Evolutionary conservation across 2,113 vertebrate genomes (phyloP).

Genomic region (Ursus arctos): DNA sequence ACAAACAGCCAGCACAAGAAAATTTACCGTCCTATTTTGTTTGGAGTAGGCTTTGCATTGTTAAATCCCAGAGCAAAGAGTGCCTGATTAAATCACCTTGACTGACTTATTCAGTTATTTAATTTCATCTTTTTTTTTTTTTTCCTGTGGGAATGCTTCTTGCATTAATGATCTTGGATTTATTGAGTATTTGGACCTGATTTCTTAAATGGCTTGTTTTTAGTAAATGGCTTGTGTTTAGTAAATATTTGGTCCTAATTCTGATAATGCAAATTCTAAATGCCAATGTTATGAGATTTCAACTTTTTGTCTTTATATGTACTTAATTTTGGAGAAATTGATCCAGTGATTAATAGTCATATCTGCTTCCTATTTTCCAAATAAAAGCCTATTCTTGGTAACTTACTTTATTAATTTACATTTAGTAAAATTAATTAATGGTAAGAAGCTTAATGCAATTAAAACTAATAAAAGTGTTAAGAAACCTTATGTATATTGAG

Average conservation of each 20-base stretch:
- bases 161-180: neutral
- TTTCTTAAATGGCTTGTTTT: neutral
- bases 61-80: neutral
- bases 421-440: neutral
- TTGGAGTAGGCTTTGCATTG: neutral
- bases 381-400: neutral
- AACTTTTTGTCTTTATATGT: neutral
- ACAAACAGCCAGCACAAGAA: neutral
- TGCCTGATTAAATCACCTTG: neutral
- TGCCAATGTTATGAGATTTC: neutral
- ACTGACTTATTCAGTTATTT: neutral
- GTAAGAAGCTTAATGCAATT: neutral
- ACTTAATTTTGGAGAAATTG: neutral
- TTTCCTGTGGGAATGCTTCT: neutral
- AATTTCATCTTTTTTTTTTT: neutral
- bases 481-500: neutral
- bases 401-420: neutral
- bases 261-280: neutral
- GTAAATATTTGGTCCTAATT: neutral
- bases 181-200: neutral
- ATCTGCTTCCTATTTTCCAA: neutral
- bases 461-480: neutral
- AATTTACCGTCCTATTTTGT: neutral
- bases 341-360: neutral
- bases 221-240: neutral